A percentile compares a stretch with the other conserved stretches of the same genome.
phyloP scores from a whole-genome alignment of 2,113 vertebrate species.

The Perca schrenkii region DNA sequence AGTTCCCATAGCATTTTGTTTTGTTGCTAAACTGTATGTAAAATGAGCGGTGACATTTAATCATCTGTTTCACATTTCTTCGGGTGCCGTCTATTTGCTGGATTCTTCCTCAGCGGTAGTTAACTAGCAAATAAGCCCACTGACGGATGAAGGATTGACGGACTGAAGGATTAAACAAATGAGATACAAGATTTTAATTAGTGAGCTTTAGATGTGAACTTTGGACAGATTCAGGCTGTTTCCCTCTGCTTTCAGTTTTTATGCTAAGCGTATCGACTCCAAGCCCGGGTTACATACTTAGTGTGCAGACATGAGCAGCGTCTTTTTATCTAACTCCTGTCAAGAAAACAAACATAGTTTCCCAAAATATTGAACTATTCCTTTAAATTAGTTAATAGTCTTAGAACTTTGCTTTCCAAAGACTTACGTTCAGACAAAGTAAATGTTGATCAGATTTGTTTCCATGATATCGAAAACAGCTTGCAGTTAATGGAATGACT shows the following conservation, averaged over 20 bases:
- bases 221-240: neutral
- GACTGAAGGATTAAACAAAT: neutral
- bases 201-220: neutral
- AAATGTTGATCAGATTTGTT: conserved; percentile 13
- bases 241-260: neutral
- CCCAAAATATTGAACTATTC: neutral
- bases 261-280: neutral
- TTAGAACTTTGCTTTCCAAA: neutral
- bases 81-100: too few relatives aligned
- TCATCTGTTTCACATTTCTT: too few relatives aligned
- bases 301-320: neutral
- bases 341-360: neutral
- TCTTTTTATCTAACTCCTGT: neutral
- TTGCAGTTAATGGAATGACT: conserved; percentile 18
- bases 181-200: neutral
- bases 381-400: conserved; percentile 6
- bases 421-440: neutral
- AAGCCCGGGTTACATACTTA: neutral
- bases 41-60: too few relatives aligned
- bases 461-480: neutral
- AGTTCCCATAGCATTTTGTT: too few relatives aligned
- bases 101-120: too few relatives aligned
- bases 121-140: too few relatives aligned
- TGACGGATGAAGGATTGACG: too few relatives aligned
- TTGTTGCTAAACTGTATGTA: too few relatives aligned